Evolutionary conservation across 2,113 vertebrate species (phyloP), one percentile per base, ranked within the genome.

Genomic region (Natator depressus): DNA sequence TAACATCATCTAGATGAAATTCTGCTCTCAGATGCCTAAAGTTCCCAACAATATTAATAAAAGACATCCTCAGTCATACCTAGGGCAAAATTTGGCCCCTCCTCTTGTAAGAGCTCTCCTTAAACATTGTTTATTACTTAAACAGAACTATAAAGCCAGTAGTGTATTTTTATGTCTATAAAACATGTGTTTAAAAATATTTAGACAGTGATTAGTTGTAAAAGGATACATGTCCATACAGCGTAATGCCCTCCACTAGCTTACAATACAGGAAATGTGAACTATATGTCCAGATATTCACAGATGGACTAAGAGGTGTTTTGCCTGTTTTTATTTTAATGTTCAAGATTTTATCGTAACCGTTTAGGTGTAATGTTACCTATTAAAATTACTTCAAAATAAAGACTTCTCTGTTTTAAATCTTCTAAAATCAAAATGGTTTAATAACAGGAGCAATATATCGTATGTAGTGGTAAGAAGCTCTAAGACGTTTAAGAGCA

Each of bases 91-190:
- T 65, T 65, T 65, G 29, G 13, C 59, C 31, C 31, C 59, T 65
- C 31, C 31, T 59, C 57, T 59, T 59, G 12, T 14, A 65, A 65
- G 59, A 35, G 59, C 31, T 35, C 59, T 35, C 31, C 7, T 65
- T 83, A 88, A 88, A 29, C 55, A 93, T 24, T 80, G 91, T 83
- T 88, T 94, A 82, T 93, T 97, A 92, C 96, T 95, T 88, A 95
- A 93, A 88, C 82, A 91, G 90, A 78, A 87, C 2, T 16, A 82
- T 87, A 29, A 92, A 94, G 82, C 62, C 84, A 95, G 86, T 80
- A 57, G 75, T 42, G 11, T 90, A 57, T 95, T 94, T 83, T 87
- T 12, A 90, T 82, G 10, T 50, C 57, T 79, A 92, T 89, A 88
- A 96, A 92, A 93, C 54, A 94, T 19, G 31, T 89, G 65, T 92